Evolutionary conservation across 2,797 vertebrate genomes (phyloP).

Genomic region (Pantherophis vulpinus): DNA sequence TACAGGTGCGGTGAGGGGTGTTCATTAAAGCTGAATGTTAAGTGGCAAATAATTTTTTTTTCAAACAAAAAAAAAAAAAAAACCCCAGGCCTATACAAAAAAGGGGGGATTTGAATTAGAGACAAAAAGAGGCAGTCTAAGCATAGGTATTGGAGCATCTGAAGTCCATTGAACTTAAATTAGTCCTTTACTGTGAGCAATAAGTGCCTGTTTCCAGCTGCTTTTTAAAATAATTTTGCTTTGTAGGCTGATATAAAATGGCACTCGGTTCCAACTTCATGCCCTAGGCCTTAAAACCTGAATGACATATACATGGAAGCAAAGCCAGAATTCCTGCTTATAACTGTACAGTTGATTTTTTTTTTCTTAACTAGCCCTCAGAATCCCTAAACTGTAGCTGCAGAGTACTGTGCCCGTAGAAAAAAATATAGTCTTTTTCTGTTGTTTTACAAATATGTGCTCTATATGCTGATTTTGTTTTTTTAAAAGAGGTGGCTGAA

Average conservation of each 20-base stretch:
- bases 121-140: not conserved
- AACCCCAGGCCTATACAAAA: not conserved
- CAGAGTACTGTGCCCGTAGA: not conserved
- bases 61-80: not conserved
- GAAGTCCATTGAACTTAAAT: not conserved
- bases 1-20: not conserved
- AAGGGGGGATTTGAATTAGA: not conserved
- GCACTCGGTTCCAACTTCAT: not conserved
- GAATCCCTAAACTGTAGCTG: slow-evolving; percentile 20
- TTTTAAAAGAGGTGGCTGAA: not conserved
- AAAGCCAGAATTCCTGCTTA: not conserved
- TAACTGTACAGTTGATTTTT: not conserved
- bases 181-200: not conserved
- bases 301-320: too few species aligned
- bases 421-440: not conserved
- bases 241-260: not conserved
- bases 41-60: not conserved
- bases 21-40: not conserved
- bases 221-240: slow-evolving; percentile 7
- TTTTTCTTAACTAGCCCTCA: not conserved
- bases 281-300: not conserved
- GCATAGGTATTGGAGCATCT: not conserved
- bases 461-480: not conserved
- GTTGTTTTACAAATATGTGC: not conserved
- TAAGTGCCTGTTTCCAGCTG: not conserved